Percentiles rank a stretch among this genome's conserved stretches.
Evolutionary conservation across 2,797 vertebrate genomes (phyloP).

Genomic region (Parambassis ranga): DNA sequence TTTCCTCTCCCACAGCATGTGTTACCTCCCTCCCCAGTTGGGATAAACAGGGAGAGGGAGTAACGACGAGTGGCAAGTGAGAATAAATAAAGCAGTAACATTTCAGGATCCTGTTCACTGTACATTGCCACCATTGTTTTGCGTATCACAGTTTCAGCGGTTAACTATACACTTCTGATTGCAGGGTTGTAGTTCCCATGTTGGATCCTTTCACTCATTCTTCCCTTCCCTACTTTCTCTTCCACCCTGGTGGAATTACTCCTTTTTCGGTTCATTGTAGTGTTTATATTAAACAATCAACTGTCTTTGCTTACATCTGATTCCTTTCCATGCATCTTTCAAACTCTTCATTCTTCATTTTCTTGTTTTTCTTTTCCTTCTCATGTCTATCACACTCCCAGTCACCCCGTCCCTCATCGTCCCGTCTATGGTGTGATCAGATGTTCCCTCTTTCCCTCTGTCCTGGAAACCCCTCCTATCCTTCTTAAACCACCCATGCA

Average conservation of each 20-base stretch:
- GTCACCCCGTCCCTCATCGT: not conserved
- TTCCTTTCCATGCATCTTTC: constrained; percentile 35
- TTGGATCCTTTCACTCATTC: constrained; percentile 16
- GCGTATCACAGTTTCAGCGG: constrained; percentile 48
- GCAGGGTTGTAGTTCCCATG: constrained; percentile 18
- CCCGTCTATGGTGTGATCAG: constrained; percentile 1
- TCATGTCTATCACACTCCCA: not conserved
- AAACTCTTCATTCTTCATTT: no score
- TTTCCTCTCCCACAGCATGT: constrained; percentile 2
- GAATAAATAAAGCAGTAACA: constrained; percentile 64
- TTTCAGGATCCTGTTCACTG: constrained; percentile 33
- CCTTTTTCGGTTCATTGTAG: constrained; percentile 19
- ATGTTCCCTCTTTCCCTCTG: constrained; percentile 7
- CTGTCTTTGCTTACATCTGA: not conserved
- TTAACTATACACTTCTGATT: constrained; percentile 42
- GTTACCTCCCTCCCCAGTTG: not conserved
- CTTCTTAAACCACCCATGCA: constrained; percentile 12
- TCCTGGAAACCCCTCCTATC: constrained; percentile 25
- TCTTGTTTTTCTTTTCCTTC: not conserved
- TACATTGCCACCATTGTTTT: constrained; percentile 35
- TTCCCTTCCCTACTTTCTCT: constrained; percentile 22
- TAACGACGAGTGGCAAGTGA: constrained; percentile 23
- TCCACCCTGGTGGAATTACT: constrained; percentile 6
- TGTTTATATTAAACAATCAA: constrained; percentile 12
- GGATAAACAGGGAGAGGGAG: not conserved